These are phyloP conservation scores for Yponomeuta sedellus DNA, from an alignment of 2,888 invertebrate genomes.

Conservation along the genomic window DNA sequence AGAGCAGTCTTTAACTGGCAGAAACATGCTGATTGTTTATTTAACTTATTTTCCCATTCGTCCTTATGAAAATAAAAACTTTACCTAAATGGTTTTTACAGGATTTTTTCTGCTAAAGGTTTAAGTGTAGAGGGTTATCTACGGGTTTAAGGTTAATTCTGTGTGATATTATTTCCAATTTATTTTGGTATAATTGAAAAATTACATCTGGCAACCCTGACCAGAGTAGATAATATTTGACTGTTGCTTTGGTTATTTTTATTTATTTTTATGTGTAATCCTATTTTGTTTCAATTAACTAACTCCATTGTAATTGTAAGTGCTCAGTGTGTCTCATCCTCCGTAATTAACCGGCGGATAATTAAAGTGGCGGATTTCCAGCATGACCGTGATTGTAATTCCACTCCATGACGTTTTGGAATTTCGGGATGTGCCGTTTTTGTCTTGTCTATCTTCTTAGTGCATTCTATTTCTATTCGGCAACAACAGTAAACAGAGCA, in stretches of 20 bases:
- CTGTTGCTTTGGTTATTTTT: neutral
- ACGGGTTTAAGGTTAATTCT: no score
- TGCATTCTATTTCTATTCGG: slow-evolving; percentile 52
- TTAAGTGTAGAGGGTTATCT: no score
- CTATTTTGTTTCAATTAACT: neutral
- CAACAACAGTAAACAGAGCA: neutral
- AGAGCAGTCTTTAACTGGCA: no score
- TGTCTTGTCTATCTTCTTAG: slow-evolving; percentile 46
- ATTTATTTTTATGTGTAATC: neutral
- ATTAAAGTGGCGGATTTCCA: neutral
- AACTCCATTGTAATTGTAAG: slow-evolving; percentile 8
- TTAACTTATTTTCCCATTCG: no score
- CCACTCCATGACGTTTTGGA: neutral
- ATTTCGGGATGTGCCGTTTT: neutral
- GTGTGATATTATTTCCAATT: no score
- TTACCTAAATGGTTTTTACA: no score
- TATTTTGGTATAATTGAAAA: no score
- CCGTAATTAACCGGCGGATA: neutral
- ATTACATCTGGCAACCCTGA: no score
- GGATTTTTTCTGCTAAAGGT: no score
- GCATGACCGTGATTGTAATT: neutral
- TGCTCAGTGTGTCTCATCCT: neutral
- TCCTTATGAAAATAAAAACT: no score
- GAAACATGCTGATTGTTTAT: no score
- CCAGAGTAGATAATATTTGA: neutral